Evolutionary conservation across 1,140 invertebrate genomes (phyloP).

Genomic region (Aradophagus sp.): DNA sequence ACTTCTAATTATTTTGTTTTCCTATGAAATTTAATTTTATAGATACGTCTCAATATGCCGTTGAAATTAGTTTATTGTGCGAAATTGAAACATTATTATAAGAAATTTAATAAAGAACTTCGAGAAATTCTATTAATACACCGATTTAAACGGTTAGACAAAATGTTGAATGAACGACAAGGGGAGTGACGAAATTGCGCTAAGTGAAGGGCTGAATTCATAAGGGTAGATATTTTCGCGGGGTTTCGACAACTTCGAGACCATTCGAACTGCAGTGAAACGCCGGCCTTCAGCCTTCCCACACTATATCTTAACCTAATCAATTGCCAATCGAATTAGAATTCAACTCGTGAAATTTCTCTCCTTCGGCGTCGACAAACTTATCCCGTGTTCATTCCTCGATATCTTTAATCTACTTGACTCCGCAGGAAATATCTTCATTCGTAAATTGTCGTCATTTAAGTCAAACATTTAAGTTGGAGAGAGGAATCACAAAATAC

Average conservation of each 20-base stretch:
- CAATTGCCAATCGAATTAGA: constrained; percentile 61
- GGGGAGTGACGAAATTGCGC: constrained; percentile 51
- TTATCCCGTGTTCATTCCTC: constrained; percentile 25
- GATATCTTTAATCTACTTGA: constrained; percentile 53
- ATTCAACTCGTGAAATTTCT: constrained; percentile 54
- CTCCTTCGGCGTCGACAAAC: constrained; percentile 29
- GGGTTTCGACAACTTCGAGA: constrained; percentile 53
- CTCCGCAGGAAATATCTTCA: constrained; percentile 55
- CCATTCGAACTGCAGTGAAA: constrained; percentile 39
- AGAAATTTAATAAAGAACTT: constrained; percentile 34
- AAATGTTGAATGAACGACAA: constrained; percentile 54
- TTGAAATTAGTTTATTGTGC: too few relatives aligned
- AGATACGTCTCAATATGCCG: too few relatives aligned
- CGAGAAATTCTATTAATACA: constrained; percentile 35
- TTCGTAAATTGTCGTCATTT: constrained; percentile 56
- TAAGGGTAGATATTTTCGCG: constrained; percentile 59
- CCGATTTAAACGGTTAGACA: constrained; percentile 30
- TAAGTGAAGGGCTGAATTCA: constrained; percentile 60
- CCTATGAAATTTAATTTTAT: too few relatives aligned
- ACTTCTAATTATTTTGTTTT: too few relatives aligned
- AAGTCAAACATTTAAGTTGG: constrained; percentile 35
- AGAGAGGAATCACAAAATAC: constrained; percentile 32
- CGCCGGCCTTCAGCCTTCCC: constrained; percentile 41
- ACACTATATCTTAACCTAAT: constrained; percentile 48
- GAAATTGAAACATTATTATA: too few relatives aligned